These are phyloP conservation scores for Eupeodes latifasciatus DNA, from an alignment of 2,888 invertebrate genomes.

Conservation along the genomic window DNA sequence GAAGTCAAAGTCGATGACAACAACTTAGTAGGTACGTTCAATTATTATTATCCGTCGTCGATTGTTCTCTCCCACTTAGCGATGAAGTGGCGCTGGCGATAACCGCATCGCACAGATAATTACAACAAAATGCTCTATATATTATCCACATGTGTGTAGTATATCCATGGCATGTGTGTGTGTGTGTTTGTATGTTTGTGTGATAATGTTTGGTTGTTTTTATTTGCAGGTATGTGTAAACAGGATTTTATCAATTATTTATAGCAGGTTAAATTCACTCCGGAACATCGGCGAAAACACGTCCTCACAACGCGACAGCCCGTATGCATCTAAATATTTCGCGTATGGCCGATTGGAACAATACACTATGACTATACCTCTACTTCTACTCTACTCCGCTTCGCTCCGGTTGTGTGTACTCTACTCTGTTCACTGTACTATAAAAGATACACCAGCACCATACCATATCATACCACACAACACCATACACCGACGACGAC, in stretches of 20 bases:
- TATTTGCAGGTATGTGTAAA: conserved; percentile 70
- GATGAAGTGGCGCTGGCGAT: conserved; percentile 66
- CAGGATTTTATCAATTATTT: conserved; percentile 76
- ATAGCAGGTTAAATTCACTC: conserved; percentile 76
- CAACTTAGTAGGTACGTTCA: conserved; percentile 45
- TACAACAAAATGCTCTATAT: conserved; percentile 74
- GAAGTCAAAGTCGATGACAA: not conserved
- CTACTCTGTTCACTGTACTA: not conserved
- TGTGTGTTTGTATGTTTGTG: conserved; percentile 43
- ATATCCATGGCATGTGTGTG: conserved; percentile 53
- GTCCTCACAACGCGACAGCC: conserved; percentile 84
- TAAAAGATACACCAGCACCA: conserved; percentile 35
- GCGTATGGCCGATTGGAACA: conserved; percentile 81
- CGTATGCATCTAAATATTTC: conserved; percentile 84
- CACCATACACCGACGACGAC: conserved; percentile 56
- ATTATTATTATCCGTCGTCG: conserved; percentile 76
- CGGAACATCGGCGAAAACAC: conserved; percentile 79
- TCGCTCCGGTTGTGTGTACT: conserved; percentile 59
- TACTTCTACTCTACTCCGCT: not conserved
- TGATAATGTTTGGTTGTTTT: conserved; percentile 49
- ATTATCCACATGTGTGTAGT: conserved; percentile 71
- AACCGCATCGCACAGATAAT: conserved; percentile 76
- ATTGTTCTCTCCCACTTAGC: conserved; percentile 72
- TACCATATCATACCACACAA: conserved; percentile 27
- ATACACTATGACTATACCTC: conserved; percentile 61